phyloP scores from a whole-genome alignment of 1,140 invertebrate species.

The Drosophila equinoxialis region DNA sequence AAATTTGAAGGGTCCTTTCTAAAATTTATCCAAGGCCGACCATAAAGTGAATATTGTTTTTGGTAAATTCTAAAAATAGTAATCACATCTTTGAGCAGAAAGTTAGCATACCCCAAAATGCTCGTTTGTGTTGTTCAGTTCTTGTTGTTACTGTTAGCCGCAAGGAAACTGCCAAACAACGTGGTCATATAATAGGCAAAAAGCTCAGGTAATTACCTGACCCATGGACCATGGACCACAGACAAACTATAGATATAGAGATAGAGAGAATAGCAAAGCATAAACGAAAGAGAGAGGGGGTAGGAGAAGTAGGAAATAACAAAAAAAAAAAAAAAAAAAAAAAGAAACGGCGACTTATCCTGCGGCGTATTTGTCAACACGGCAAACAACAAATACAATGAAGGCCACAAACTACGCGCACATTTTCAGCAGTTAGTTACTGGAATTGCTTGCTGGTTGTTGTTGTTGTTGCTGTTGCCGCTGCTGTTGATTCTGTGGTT shows the following conservation, averaged over 20 bases:
- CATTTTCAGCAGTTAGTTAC: constrained; percentile 69
- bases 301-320: constrained; percentile 26
- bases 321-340: not conserved
- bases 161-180: constrained; percentile 62
- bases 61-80: not conserved
- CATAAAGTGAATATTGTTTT: too few species aligned
- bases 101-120: constrained; percentile 47
- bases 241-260: constrained; percentile 35
- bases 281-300: not conserved
- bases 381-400: constrained; percentile 47
- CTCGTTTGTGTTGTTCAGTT: constrained; percentile 41
- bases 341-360: constrained; percentile 57
- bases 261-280: not conserved
- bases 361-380: constrained; percentile 69
- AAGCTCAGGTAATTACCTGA: constrained; percentile 71
- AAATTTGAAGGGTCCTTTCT: too few species aligned
- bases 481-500: constrained; percentile 55
- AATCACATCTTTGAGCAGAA: constrained; percentile 36
- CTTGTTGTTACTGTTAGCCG: constrained; percentile 32
- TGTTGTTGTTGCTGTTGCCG: constrained; percentile 22
- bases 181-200: constrained; percentile 62
- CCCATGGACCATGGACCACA: constrained; percentile 45
- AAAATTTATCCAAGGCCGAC: not conserved
- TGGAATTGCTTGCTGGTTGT: constrained; percentile 16
- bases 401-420: constrained; percentile 65